Conservation (phyloP, 2,888 invertebrate genomes). For the Mactromeris polynyma region DNA sequence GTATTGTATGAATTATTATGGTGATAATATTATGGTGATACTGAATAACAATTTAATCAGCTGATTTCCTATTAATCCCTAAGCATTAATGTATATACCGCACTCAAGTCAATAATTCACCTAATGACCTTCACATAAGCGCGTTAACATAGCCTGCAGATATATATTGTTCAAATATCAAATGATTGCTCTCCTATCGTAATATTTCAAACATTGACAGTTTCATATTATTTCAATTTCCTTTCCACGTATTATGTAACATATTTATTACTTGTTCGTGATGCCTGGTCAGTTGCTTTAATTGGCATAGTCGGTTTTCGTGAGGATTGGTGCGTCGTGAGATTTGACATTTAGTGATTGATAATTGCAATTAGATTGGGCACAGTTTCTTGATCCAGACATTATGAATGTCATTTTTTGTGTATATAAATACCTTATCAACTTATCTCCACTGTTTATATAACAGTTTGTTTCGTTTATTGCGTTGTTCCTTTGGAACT, state of each 20-base stretch:
- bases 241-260: not conserved
- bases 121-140: not conserved
- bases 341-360: not conserved
- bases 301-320: not conserved
- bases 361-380: not conserved
- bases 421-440: not conserved
- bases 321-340: not conserved
- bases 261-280: not conserved
- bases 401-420: not conserved
- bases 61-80: not conserved
- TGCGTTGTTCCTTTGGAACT: not conserved
- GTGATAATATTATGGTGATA: not conserved
- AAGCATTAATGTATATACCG: not conserved
- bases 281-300: not conserved
- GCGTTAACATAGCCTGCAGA: not conserved
- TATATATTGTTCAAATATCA: not conserved
- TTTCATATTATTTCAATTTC: constrained; percentile 9
- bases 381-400: not conserved
- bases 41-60: not conserved
- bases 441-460: not conserved
- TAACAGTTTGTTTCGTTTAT: not conserved
- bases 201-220: constrained; percentile 1
- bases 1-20: not conserved
- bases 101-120: not conserved
- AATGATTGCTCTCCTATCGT: not conserved